A percentile compares a stretch with the other conserved stretches of the same genome.
phyloP scores from a whole-genome alignment of 2,113 vertebrate genomes.

The Prionailurus bengalensis region DNA sequence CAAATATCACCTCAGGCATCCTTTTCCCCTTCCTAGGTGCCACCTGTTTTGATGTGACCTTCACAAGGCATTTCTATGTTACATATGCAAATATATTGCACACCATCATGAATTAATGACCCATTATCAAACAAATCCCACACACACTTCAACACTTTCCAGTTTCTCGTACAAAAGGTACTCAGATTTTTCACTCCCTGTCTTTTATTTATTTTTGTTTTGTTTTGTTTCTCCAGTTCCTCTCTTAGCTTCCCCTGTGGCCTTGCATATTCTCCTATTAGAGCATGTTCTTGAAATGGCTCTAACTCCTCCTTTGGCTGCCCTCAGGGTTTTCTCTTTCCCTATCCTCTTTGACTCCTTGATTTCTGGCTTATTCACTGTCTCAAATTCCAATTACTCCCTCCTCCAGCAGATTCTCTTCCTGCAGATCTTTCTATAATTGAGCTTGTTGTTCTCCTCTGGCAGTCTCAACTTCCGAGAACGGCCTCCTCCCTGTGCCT shows the following conservation, averaged over 20 bases:
- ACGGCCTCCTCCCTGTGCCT: neutral
- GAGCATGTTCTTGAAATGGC: neutral
- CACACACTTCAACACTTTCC: neutral
- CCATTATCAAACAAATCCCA: conserved; percentile 18
- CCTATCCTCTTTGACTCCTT: neutral
- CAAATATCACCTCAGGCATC: neutral
- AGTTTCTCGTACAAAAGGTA: neutral
- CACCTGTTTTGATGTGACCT: neutral
- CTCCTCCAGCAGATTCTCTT: conserved; percentile 20
- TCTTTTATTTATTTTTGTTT: neutral
- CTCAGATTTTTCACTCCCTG: neutral
- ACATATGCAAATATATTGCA: neutral
- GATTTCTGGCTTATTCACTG: conserved; percentile 48
- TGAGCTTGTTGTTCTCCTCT: conserved; percentile 65
- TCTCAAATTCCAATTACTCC: conserved; percentile 69
- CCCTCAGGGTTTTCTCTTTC: conserved; percentile 51
- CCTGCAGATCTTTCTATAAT: conserved; percentile 67
- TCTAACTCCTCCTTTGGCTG: conserved; percentile 48
- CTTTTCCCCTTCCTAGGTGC: neutral
- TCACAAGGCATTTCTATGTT: neutral
- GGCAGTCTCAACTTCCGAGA: conserved; percentile 58
- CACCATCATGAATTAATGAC: neutral
- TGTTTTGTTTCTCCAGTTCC: neutral
- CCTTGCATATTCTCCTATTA: neutral
- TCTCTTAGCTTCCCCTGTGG: neutral